Base-by-base conservation (phyloP, 2,113 vertebrate species). In the Fulmarus glacialis region DNA sequence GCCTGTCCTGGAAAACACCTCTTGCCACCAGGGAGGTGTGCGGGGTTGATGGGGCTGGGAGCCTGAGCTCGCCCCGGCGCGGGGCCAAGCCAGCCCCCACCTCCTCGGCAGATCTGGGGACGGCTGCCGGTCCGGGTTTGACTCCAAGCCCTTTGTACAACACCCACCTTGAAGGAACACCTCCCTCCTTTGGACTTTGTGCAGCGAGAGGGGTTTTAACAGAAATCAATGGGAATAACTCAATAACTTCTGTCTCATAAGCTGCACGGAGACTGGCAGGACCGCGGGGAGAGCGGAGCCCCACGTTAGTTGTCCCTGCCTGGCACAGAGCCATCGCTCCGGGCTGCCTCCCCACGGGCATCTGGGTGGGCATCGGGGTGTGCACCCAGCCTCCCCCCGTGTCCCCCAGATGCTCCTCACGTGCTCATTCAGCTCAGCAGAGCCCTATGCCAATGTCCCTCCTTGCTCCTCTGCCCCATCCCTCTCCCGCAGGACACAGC, bases 81-180 rank as follows among this genome's bases (percentile, higher is more conserved):
- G 8, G 17, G 60, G 15, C 15, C n/a, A 11, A 32, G n/a, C n/a
- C 81, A 45, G 75, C 7, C 2, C 17, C 47, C 19, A 17, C 3
- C 50, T 47, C 52, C 80, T 34, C 0, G 0, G 67, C 34, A 72
- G 19, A 23, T 12, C 18, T 2, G 11, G 66, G 34, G 14, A 48
- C 2, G 4, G 50, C 30, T 8, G 1, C 11, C 2, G 1, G 8
- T 17, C 26, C 2, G 0, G 63, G 15, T 40, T 11, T 48, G 38
- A 32, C 27, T 18, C 18, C 4, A 3, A n/a, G 32, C 6, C 0
- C 15, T 26, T 50, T 34, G 32, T 17, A 19, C 66, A 32, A 18
- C 32, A 8, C 15, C 19, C 38, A 29, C 19, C 11, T 36, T 2
- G 23, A 38, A 53, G 34, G 38, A 38, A 42, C 18, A 12, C 6